Evolutionary conservation across 2,113 vertebrate species (phyloP).

Genomic region (Forbesichthys papilliferus): DNA sequence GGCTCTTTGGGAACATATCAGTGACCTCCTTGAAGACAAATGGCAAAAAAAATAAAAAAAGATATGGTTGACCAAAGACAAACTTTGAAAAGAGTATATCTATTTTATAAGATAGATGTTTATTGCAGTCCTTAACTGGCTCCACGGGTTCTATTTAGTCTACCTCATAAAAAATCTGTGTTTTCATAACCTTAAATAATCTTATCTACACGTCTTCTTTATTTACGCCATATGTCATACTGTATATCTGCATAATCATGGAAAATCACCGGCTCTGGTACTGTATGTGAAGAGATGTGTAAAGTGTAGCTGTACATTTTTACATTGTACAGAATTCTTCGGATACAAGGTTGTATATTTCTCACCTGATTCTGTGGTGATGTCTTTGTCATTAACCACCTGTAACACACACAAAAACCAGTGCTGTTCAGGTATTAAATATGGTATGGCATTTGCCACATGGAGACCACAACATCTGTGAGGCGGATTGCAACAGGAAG

Average conservation of each 20-base stretch:
- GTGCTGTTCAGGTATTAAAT: neutral
- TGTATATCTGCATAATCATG: too few relatives aligned
- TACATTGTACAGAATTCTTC: neutral
- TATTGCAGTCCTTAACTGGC: too few relatives aligned
- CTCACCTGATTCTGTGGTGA: neutral
- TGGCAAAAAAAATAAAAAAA: neutral
- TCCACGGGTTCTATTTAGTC: too few relatives aligned
- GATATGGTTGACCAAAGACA: too few relatives aligned
- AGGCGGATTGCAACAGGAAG: too few relatives aligned
- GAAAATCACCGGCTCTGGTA: too few relatives aligned
- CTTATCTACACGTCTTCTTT: neutral
- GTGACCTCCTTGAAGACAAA: neutral
- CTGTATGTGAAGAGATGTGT: neutral
- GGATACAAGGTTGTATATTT: neutral
- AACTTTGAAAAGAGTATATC: too few relatives aligned
- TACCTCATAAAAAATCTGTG: neutral
- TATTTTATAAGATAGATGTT: neutral
- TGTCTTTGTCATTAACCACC: conserved; percentile 5
- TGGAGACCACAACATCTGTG: too few relatives aligned
- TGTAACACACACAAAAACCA: neutral
- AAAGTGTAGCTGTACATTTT: neutral
- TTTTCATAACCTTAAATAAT: neutral
- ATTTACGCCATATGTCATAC: too few relatives aligned
- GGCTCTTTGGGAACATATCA: neutral
- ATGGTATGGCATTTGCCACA: neutral